These are phyloP conservation scores for Endomychus coccineus DNA, from an alignment of 2,888 invertebrate genomes.

Conservation along the genomic window DNA sequence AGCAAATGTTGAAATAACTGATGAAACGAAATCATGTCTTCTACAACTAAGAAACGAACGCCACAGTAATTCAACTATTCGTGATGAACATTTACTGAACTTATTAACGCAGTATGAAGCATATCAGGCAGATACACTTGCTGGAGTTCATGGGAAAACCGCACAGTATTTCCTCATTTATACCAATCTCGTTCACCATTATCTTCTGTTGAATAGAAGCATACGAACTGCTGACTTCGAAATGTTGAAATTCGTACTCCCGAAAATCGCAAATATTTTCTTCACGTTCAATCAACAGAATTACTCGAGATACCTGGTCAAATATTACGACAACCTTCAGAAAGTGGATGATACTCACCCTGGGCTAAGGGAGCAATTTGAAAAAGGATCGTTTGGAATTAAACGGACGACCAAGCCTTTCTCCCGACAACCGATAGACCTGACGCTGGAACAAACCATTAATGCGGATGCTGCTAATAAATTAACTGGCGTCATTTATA, in stretches of 20 bases:
- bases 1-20: slow-evolving; percentile 2
- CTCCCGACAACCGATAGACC: slow-evolving; percentile 24
- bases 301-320: slow-evolving; percentile 29
- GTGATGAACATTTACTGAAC: slow-evolving; percentile 3
- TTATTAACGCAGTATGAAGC: slow-evolving; percentile 20
- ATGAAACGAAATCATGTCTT: not conserved
- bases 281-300: slow-evolving; percentile 32
- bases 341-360: slow-evolving; percentile 29
- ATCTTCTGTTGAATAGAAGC: slow-evolving; percentile 24
- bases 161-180: slow-evolving; percentile 15
- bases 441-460: slow-evolving; percentile 29
- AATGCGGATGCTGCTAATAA: slow-evolving; percentile 25
- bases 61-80: slow-evolving; percentile 1
- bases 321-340: slow-evolving; percentile 28
- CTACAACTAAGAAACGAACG: slow-evolving; percentile 2
- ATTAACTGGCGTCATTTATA: slow-evolving; percentile 22
- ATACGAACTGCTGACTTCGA: slow-evolving; percentile 28
- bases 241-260: slow-evolving; percentile 25
- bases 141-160: slow-evolving; percentile 29
- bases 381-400: slow-evolving; percentile 7
- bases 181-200: slow-evolving; percentile 25
- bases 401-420: slow-evolving; percentile 25
- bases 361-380: slow-evolving; percentile 19
- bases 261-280: slow-evolving; percentile 30
- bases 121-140: slow-evolving; percentile 19